Evolutionary conservation across 1,140 invertebrate genomes (phyloP).

Genomic region (Drosophila nasuta): DNA sequence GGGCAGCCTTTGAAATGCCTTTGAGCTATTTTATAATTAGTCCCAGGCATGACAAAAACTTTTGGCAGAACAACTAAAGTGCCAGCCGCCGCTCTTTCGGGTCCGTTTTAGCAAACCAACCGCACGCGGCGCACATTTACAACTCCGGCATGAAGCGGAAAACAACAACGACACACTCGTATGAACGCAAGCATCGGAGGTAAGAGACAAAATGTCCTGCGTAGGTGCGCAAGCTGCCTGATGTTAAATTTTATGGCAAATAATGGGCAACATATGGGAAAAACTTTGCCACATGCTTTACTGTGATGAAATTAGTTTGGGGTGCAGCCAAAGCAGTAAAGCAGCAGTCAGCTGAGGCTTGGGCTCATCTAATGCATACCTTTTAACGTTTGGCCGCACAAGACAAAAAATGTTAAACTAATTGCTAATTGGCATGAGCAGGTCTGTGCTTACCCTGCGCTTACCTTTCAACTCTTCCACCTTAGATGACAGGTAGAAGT

Average conservation of each 20-base stretch:
- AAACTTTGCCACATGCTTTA: constrained; percentile 72
- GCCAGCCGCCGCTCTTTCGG: constrained; percentile 48
- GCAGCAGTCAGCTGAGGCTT: constrained; percentile 39
- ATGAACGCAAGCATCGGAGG: constrained; percentile 13
- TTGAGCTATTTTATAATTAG: constrained; percentile 84
- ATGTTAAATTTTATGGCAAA: constrained; percentile 75
- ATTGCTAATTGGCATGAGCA: constrained; percentile 64
- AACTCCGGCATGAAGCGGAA: constrained; percentile 21
- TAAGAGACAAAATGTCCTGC: constrained; percentile 29
- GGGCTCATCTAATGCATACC: constrained; percentile 40
- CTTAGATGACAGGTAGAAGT: background rate
- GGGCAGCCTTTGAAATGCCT: constrained; percentile 69
- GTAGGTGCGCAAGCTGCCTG: constrained; percentile 39
- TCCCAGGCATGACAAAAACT: constrained; percentile 81
- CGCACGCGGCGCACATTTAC: constrained; percentile 62
- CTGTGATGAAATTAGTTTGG: constrained; percentile 75
- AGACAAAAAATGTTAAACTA: constrained; percentile 60
- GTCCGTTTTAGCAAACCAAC: constrained; percentile 68
- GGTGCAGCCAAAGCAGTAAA: constrained; percentile 48
- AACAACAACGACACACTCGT: constrained; percentile 46
- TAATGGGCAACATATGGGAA: constrained; percentile 77
- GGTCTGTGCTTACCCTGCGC: background rate
- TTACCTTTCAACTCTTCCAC: background rate
- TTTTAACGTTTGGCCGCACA: background rate
- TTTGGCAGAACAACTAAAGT: constrained; percentile 80